A percentile compares a stretch with the other conserved stretches of the same genome.
Evolutionary conservation across 2,797 vertebrate genomes (phyloP).

Genomic region (Hyperoplus immaculatus): DNA sequence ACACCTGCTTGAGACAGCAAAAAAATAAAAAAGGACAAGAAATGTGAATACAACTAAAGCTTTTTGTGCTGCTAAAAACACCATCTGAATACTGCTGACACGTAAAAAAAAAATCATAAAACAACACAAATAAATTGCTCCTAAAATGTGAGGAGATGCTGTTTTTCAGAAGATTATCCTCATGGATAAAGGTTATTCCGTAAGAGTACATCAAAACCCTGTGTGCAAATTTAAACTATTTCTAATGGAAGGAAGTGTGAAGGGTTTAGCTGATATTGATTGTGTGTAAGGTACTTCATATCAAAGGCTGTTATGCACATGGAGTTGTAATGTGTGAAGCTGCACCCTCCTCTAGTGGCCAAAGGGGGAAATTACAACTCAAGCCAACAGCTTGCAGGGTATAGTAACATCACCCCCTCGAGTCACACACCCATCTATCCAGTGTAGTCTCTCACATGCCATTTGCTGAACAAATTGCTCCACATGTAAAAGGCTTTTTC

Average conservation of each 20-base stretch:
- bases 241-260: not conserved
- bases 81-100: conserved; percentile 45
- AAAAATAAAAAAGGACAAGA: conserved; percentile 7
- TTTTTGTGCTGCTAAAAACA: conserved; percentile 40
- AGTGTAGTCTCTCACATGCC: not conserved
- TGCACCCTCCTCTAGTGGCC: conserved; percentile 79
- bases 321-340: conserved; percentile 33
- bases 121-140: conserved; percentile 12
- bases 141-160: not conserved
- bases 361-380: conserved; percentile 54
- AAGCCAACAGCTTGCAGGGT: not conserved
- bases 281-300: not conserved
- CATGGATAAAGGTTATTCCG: not conserved
- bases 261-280: not conserved
- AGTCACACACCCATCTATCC: not conserved
- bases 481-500: not conserved
- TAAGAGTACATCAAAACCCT: not conserved
- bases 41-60: not conserved
- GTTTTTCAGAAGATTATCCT: conserved; percentile 20
- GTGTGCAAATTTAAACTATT: not conserved
- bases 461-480: not conserved
- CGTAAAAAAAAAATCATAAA: conserved; percentile 28
- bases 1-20: conserved; percentile 24
- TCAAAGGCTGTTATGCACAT: not conserved
- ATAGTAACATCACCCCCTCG: not conserved